Evolutionary conservation across 1,140 invertebrate genomes (phyloP).

Genomic region (Belonocnema kinseyi): DNA sequence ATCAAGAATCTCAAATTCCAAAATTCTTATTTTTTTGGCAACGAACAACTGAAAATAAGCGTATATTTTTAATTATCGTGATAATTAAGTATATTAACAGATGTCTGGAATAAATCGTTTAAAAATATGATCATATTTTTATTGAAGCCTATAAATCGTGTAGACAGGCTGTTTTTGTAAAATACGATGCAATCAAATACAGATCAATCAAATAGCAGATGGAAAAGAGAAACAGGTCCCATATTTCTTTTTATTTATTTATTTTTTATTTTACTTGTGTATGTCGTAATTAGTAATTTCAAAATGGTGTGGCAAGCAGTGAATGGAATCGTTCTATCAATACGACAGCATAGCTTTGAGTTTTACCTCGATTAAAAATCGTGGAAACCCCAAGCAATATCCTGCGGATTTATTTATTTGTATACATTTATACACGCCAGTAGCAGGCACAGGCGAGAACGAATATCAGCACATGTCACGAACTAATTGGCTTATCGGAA

Average conservation of each 20-base stretch:
- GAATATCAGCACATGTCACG: conserved; percentile 47
- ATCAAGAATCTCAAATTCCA: too few species aligned
- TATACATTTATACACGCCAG: conserved; percentile 51
- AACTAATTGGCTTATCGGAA: conserved; percentile 57
- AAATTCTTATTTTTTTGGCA: too few species aligned
- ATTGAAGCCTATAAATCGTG: conserved; percentile 4
- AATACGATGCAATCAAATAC: conserved; percentile 17
- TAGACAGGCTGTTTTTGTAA: conserved; percentile 14
- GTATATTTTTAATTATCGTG: not conserved
- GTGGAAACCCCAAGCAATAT: conserved; percentile 34
- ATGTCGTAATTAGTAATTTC: conserved; percentile 9
- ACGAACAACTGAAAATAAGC: too few species aligned
- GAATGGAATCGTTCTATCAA: conserved; percentile 20
- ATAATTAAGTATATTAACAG: not conserved
- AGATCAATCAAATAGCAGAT: conserved; percentile 23
- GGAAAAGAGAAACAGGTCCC: not conserved
- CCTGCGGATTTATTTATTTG: conserved; percentile 32
- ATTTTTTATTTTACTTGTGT: not conserved
- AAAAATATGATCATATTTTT: not conserved
- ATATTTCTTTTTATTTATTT: not conserved
- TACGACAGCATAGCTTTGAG: conserved; percentile 1
- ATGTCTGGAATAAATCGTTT: not conserved
- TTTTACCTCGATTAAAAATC: conserved; percentile 25
- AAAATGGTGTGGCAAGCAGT: not conserved
- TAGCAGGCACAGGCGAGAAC: conserved; percentile 50